Evolutionary conservation across 1,140 invertebrate genomes (phyloP).

Genomic region (Cotesia glomerata): DNA sequence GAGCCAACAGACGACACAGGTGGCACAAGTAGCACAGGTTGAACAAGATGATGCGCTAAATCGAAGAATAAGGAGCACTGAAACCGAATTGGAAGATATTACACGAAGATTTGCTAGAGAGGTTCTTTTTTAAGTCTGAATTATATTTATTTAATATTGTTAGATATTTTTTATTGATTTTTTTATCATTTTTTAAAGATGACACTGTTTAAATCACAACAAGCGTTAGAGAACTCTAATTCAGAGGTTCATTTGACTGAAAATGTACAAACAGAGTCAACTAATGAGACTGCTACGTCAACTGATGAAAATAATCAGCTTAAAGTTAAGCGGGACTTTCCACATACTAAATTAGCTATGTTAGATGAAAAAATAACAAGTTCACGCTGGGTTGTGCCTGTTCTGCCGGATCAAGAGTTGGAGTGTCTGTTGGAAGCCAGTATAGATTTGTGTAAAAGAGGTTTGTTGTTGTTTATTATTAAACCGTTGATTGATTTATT

Average conservation of each 20-base stretch:
- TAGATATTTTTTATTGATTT: neutral
- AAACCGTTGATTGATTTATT: neutral
- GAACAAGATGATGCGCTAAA: neutral
- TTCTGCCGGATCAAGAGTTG: constrained; percentile 93
- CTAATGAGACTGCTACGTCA: constrained; percentile 47
- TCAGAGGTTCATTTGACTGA: constrained; percentile 59
- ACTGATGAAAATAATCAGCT: constrained; percentile 60
- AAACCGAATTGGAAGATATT: neutral
- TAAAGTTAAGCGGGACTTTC: constrained; percentile 77
- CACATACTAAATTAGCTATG: constrained; percentile 81
- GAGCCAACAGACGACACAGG: constrained; percentile 66
- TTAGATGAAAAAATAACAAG: constrained; percentile 95
- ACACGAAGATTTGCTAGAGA: neutral
- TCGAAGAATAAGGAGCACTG: neutral
- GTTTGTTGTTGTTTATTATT: constrained; percentile 54
- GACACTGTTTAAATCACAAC: constrained; percentile 49
- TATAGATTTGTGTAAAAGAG: constrained; percentile 83
- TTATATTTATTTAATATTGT: no score
- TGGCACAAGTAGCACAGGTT: constrained; percentile 38
- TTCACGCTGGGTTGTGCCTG: constrained; percentile 95
- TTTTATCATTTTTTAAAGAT: neutral
- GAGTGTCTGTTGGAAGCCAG: constrained; percentile 90
- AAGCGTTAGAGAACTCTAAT: constrained; percentile 58
- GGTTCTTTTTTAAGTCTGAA: neutral
- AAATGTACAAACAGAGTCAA: constrained; percentile 52